Conservation (phyloP, 1,140 invertebrate species). For the Psilanteris sp. region DNA sequence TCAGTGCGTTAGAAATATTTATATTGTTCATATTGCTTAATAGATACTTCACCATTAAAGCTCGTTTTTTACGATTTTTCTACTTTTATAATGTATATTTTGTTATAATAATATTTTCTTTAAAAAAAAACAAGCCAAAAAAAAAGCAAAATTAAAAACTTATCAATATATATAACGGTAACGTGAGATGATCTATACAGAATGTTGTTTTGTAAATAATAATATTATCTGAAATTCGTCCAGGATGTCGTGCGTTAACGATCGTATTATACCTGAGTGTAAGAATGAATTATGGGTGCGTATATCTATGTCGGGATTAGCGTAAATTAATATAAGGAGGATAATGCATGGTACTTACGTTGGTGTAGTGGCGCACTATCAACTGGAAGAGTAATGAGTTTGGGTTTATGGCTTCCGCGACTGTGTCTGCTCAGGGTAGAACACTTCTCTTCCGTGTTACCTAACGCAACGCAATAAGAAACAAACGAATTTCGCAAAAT, state of each 20-base stretch:
- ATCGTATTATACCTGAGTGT: slow-evolving; percentile 48
- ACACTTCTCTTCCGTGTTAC: slow-evolving; percentile 78
- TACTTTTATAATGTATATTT: too few species aligned
- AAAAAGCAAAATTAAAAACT: too few species aligned
- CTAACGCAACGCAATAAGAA: slow-evolving; percentile 69
- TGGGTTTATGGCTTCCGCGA: slow-evolving; percentile 82
- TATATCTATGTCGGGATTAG: slow-evolving; percentile 42
- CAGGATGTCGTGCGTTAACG: slow-evolving; percentile 32
- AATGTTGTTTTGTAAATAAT: slow-evolving; percentile 43
- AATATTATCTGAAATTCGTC: slow-evolving; percentile 25
- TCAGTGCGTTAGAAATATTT: too few species aligned
- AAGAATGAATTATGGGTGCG: slow-evolving; percentile 38
- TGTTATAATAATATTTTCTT: too few species aligned
- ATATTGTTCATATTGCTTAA: too few species aligned
- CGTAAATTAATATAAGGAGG: slow-evolving; percentile 57
- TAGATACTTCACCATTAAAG: too few species aligned
- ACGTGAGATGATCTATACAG: background rate
- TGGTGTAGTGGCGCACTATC: slow-evolving; percentile 78
- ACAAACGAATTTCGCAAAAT: slow-evolving; percentile 69
- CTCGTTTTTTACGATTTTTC: too few species aligned
- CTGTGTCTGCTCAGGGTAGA: slow-evolving; percentile 78
- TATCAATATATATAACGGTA: too few species aligned
- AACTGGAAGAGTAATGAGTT: slow-evolving; percentile 83
- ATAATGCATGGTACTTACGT: slow-evolving; percentile 74
- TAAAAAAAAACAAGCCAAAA: background rate